Evolutionary conservation across 2,113 vertebrate genomes (phyloP).

Genomic region (Neogobius melanostomus): DNA sequence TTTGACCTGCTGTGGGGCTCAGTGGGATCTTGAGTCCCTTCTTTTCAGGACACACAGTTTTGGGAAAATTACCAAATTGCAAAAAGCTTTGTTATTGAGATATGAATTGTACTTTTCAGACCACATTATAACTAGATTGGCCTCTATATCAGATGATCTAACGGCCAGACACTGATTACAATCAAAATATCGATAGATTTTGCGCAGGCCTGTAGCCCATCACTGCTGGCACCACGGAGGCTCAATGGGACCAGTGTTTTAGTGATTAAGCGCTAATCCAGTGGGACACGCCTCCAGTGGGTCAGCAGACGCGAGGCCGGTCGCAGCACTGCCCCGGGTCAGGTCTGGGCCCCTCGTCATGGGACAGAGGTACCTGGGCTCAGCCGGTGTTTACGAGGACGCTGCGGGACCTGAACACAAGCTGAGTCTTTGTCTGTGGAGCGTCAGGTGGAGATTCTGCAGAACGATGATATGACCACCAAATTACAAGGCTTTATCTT

Average conservation of each 20-base stretch:
- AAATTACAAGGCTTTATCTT: background rate
- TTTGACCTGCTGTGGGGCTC: too few species aligned
- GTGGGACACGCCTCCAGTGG: background rate
- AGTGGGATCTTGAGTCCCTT: too few species aligned
- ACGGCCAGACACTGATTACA: too few species aligned
- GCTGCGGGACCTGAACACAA: background rate
- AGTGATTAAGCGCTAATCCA: constrained; percentile 28
- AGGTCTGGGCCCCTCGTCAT: background rate
- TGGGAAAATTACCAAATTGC: too few species aligned
- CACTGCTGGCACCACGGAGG: constrained; percentile 30
- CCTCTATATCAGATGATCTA: too few species aligned
- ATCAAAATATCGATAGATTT: too few species aligned
- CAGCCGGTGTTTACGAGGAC: background rate
- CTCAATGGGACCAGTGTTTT: constrained; percentile 51
- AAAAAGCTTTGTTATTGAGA: too few species aligned
- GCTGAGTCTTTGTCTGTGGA: constrained; percentile 3
- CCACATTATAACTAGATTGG: too few species aligned
- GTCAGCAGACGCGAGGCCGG: constrained; percentile 31
- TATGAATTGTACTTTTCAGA: too few species aligned
- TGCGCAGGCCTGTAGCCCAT: constrained; percentile 13
- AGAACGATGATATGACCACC: background rate
- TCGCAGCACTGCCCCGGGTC: background rate
- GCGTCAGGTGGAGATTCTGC: constrained; percentile 5
- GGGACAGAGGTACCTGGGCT: constrained; percentile 12
- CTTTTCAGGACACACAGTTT: too few species aligned